phyloP scores from a whole-genome alignment of 2,113 vertebrate species.

The Pionites leucogaster region DNA sequence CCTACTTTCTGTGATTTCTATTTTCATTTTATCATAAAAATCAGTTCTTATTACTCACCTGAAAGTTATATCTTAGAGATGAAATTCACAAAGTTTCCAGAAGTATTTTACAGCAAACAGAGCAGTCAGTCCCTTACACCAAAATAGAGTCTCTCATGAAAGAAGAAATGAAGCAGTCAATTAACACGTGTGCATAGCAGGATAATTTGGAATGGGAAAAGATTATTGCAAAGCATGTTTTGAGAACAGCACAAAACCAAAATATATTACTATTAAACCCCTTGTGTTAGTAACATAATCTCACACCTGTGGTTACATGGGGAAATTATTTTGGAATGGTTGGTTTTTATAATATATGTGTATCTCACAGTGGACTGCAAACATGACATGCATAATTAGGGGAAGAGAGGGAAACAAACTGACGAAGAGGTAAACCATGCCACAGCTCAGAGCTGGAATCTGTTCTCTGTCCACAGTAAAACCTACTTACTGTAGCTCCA shows the following conservation, averaged over 20 bases:
- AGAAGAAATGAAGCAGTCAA: slow-evolving; percentile 11
- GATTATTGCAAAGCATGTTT: background rate
- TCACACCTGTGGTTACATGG: background rate
- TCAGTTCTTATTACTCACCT: background rate
- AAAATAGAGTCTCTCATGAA: background rate
- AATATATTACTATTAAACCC: background rate
- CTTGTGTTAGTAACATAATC: background rate
- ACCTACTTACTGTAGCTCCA: background rate
- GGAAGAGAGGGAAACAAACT: background rate
- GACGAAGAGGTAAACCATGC: background rate
- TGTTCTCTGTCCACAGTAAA: background rate
- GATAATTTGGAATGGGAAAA: background rate
- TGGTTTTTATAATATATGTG: background rate
- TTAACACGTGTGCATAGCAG: background rate
- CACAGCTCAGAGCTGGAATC: background rate
- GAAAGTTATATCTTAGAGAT: background rate
- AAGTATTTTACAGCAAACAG: background rate
- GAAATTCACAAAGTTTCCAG: background rate
- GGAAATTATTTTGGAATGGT: background rate
- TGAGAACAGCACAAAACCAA: background rate
- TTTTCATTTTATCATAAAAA: background rate
- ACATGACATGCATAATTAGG: background rate
- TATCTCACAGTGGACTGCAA: background rate
- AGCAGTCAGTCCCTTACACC: background rate
- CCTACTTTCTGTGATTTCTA: background rate